Percentiles rank a stretch among this genome's conserved stretches.
Evolutionary conservation across 2,888 invertebrate genomes (phyloP).

Genomic region (Salticus scenicus): DNA sequence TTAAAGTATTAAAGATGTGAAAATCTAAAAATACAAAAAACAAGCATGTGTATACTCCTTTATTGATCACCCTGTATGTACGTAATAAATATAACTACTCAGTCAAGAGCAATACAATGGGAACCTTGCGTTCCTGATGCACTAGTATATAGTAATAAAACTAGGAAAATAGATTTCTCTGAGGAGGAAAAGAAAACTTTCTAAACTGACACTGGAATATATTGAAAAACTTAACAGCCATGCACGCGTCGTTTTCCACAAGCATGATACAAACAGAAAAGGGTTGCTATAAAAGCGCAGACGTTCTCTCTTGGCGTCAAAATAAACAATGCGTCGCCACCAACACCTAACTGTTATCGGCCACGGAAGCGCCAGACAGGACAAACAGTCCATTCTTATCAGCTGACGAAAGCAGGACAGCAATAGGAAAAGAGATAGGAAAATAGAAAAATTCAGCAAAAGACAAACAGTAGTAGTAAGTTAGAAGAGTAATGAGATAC

Average conservation of each 20-base stretch:
- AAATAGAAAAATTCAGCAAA: not conserved
- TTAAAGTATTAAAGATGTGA: too few relatives aligned
- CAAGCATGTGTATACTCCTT: too few relatives aligned
- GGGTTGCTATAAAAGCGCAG: slow-evolving; percentile 13
- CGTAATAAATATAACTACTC: too few relatives aligned
- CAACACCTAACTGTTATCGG: slow-evolving; percentile 11
- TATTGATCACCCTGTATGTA: too few relatives aligned
- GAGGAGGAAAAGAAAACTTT: not conserved
- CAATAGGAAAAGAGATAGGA: not conserved
- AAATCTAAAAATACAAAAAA: too few relatives aligned
- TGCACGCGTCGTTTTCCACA: not conserved
- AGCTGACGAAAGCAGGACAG: slow-evolving; percentile 13
- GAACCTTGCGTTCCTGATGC: too few relatives aligned
- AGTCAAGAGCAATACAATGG: too few relatives aligned
- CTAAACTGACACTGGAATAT: not conserved
- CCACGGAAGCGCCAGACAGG: slow-evolving; percentile 40
- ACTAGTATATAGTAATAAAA: too few relatives aligned
- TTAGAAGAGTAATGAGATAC: not conserved
- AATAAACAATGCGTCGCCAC: slow-evolving; percentile 39
- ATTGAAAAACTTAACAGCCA: not conserved
- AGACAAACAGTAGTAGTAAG: not conserved
- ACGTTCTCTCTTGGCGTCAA: slow-evolving; percentile 30
- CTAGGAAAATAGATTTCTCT: not conserved
- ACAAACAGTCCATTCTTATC: slow-evolving; percentile 47
- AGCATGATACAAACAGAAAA: not conserved